Base-by-base conservation (phyloP, 2,797 vertebrate genomes). In the Rhynchonycteris naso region DNA sequence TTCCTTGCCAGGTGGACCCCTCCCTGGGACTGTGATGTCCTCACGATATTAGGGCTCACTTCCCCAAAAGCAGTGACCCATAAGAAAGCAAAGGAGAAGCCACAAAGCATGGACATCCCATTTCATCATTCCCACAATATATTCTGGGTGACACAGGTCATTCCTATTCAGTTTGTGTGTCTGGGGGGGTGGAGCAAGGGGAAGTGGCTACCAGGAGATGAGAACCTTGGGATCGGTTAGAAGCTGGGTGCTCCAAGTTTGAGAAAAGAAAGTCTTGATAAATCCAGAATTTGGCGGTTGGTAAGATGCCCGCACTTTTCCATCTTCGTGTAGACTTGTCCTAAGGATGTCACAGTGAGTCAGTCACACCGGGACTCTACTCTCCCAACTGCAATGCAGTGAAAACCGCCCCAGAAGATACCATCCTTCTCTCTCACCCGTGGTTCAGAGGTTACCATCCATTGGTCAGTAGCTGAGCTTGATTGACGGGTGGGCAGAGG, bases 341-440 rank as follows among this genome's bases (percentile, higher is more conserved):
- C 24, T 15, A 47, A 86, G 38, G 26, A 10, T 8, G 16, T 80
- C 24, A 33, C 10, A n/a, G 1, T 7, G 26, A 68, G 50, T 9
- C 83, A 54, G 47, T 4, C 69, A 24, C 22, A 9, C 16, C 0
- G 26, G 21, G 2, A 6, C 74, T 14, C 1, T 30, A 3, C n/a
- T 71, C 7, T 59, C 28, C 21, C 15, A 5, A 7, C 30, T 10
- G 2, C 8, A 58, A 13, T 4, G 28, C 30, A 35, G 15, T 22
- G 1, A 43, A 19, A n/a, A 4, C 16, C 2, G 7, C 30, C 5
- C 26, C 7, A 7, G 33, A 43, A 7, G 56, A 7, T 26, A 26
- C 43, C 43, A 43, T 43, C 43, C 6, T 4, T 35, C 30, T 33
- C 50, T 50, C 72, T 85, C 50, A n/a, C 43, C 22, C 35, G 11